Conservation (phyloP, 2,113 vertebrate genomes). For the Myrmophylax atrothorax region DNA sequence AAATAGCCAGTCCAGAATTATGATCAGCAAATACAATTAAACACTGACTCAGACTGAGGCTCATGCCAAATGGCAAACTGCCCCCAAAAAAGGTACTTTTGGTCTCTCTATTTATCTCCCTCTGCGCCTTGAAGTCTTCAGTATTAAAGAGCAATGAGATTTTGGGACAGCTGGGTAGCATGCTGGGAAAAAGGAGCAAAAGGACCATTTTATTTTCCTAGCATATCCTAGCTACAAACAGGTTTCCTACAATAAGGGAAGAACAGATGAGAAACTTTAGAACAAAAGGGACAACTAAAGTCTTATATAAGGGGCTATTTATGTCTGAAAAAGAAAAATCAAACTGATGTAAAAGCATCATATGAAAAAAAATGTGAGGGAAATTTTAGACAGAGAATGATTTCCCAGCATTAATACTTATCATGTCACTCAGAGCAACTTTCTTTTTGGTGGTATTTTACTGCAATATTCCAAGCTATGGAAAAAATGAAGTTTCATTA, state of each 20-base stretch:
- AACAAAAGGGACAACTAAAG: neutral
- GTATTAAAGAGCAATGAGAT: neutral
- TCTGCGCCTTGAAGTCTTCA: constrained; percentile 2
- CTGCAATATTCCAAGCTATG: neutral
- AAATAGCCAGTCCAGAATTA: neutral
- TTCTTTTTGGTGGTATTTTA: neutral
- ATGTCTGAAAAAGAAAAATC: neutral
- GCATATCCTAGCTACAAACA: neutral
- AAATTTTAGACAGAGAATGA: neutral
- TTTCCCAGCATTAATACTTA: neutral
- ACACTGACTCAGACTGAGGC: neutral
- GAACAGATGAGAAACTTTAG: constrained; percentile 6
- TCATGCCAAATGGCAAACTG: neutral
- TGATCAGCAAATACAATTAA: constrained; percentile 23
- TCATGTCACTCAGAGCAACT: neutral
- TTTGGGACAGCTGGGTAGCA: constrained; percentile 11
- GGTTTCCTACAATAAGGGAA: constrained; percentile 1
- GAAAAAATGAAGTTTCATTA: neutral
- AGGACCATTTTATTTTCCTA: constrained; percentile 25
- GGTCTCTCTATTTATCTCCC: constrained; percentile 24
- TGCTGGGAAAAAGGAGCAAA: constrained; percentile 22
- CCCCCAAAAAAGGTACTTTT: constrained; percentile 1
- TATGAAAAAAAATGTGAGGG: neutral
- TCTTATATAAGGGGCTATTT: constrained; percentile 4
- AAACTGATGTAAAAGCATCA: neutral